Evolutionary conservation across 2,888 invertebrate species (phyloP), one percentile per base, ranked within the genome.

Genomic region (Timema podura): DNA sequence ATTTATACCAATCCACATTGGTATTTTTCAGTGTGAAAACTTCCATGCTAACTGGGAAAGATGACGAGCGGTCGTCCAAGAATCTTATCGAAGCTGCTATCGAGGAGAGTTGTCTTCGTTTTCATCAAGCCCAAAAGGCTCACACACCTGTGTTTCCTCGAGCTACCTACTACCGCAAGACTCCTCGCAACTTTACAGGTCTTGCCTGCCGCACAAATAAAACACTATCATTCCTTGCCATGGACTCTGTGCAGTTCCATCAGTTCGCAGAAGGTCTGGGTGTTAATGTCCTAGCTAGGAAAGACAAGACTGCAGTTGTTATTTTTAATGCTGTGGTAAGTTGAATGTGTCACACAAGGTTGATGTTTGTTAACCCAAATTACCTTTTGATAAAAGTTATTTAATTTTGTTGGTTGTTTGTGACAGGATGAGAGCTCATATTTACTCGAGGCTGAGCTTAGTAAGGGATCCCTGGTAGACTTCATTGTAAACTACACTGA

Each of bases 181-280:
- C 72, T 49, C 79, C 76, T 7, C 74, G 77, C 2, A 80, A 82
- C 59, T 68, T 75, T 44, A 75, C 68, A 70, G 82, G 83, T 13
- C 75, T 81, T 7, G 79, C 79, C 0, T 84, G 84, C 75, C 73
- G 75, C 57, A 83, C 83, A 5, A 91, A 91, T 78, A 81, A 81
- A 74, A 87, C 87, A 13, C 77, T 91, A 67, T 82, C 83, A 11
- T 84, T 91, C 73, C 81, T 92, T 49, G 90, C 91, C 0, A 85
- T 95, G 75, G 93, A 95, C 78, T 90, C 90, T 75, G 80, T 89
- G 2, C 82, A 85, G 68, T 90, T 91, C 77, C 87, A 87, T 75
- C 87, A 90, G 76, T 91, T 93, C 78, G 90, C 92, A 0, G 88
- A 91, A 77, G 85, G 86, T 45, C 84, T 94, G 6, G 93, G 92